These are phyloP conservation scores for Meleagris gallopavo DNA, from an alignment of 2,113 vertebrate genomes.

Conservation along the genomic window DNA sequence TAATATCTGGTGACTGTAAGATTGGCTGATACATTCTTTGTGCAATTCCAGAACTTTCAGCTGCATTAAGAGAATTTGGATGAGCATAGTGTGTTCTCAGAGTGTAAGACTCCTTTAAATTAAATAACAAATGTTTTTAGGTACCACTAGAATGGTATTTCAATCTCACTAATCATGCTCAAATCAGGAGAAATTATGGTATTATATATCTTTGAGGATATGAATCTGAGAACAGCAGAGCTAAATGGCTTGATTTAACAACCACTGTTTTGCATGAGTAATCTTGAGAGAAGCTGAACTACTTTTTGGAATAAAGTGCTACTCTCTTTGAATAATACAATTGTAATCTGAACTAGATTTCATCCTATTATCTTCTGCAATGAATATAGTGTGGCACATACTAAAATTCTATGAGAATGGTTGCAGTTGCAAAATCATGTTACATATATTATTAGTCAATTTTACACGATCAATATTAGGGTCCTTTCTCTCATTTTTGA, in stretches of 20 bases:
- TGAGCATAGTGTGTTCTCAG: background rate
- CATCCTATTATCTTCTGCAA: background rate
- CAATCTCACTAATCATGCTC: background rate
- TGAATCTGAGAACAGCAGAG: background rate
- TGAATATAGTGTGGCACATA: background rate
- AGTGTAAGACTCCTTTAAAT: background rate
- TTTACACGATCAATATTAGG: background rate
- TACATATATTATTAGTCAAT: background rate
- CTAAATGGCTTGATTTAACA: background rate
- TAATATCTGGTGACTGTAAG: background rate
- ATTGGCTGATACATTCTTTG: background rate
- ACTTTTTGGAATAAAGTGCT: background rate
- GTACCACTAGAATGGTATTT: background rate
- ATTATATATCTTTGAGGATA: background rate
- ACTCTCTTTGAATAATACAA: background rate
- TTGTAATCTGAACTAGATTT: background rate
- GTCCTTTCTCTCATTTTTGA: background rate
- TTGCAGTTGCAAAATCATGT: background rate
- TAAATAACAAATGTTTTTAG: background rate
- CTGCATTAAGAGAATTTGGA: background rate
- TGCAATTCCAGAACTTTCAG: fast-evolving
- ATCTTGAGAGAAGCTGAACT: background rate
- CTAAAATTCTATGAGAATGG: background rate
- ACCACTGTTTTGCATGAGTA: fast-evolving
- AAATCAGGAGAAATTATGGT: background rate